phyloP scores from a whole-genome alignment of 1,140 invertebrate genomes.

The Coptotermes formosanus region DNA sequence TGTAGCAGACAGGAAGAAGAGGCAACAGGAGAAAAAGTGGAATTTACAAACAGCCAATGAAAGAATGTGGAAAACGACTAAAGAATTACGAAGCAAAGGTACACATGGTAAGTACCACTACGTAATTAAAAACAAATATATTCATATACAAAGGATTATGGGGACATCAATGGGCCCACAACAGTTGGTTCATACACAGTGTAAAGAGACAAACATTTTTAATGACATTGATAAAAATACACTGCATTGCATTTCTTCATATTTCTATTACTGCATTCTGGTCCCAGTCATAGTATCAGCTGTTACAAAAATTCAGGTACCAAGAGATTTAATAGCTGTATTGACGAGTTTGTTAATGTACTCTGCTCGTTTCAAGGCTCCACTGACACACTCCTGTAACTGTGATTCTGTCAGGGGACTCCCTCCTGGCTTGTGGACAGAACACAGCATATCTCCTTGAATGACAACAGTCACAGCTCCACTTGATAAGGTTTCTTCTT shows the following conservation, averaged over 20 bases:
- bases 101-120: too few species aligned
- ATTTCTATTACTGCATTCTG: background rate
- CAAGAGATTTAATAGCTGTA: background rate
- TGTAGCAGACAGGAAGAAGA: too few species aligned
- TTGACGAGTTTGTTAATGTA: constrained; percentile 25
- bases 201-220: too few species aligned
- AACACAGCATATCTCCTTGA: constrained; percentile 44
- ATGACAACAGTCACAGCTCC: constrained; percentile 44
- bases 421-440: constrained; percentile 42
- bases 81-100: too few species aligned
- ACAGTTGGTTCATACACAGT: too few species aligned
- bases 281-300: background rate
- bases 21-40: too few species aligned
- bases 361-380: background rate
- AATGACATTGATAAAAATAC: background rate
- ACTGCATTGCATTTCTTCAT: background rate
- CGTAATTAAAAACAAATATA: too few species aligned
- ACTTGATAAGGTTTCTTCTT: constrained; percentile 34
- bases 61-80: too few species aligned
- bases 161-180: too few species aligned
- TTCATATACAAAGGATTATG: too few species aligned
- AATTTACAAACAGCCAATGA: too few species aligned
- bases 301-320: background rate
- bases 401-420: constrained; percentile 42
- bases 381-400: constrained; percentile 42